Percentiles rank a stretch among this genome's conserved stretches.
Evolutionary conservation across 2,888 invertebrate genomes (phyloP).

Genomic region (Pyrochroa serraticornis): DNA sequence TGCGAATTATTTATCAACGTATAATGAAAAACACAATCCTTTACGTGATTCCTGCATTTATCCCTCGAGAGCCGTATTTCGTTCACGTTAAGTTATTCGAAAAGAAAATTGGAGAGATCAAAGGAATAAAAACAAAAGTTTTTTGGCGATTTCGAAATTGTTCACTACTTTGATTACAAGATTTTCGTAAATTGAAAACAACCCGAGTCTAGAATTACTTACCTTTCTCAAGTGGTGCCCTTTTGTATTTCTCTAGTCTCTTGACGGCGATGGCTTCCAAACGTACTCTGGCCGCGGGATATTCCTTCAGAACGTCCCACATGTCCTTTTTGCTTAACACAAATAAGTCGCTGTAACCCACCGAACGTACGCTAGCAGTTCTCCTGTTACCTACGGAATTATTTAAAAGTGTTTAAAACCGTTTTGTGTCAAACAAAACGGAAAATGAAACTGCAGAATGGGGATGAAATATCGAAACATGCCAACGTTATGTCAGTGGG

Average conservation of each 20-base stretch:
- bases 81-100: background rate
- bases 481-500: slow-evolving; percentile 16
- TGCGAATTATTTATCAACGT: slow-evolving; percentile 15
- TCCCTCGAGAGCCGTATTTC: background rate
- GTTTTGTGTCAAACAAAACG: slow-evolving; percentile 1
- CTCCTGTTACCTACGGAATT: slow-evolving; percentile 84
- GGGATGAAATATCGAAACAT: slow-evolving; percentile 13
- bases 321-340: slow-evolving; percentile 98
- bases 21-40: slow-evolving; percentile 3
- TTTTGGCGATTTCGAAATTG: too few species aligned
- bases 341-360: slow-evolving; percentile 98
- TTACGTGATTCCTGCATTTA: slow-evolving; percentile 11
- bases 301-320: slow-evolving; percentile 98
- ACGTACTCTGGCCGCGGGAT: slow-evolving; percentile 90
- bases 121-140: too few species aligned
- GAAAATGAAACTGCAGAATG: background rate
- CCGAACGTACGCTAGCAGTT: slow-evolving; percentile 97
- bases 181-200: too few species aligned
- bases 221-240: slow-evolving; percentile 93
- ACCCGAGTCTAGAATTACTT: too few species aligned
- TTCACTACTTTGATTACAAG: too few species aligned
- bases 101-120: background rate
- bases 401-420: slow-evolving; percentile 20
- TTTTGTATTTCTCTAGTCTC: slow-evolving; percentile 96
- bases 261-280: slow-evolving; percentile 97